These are phyloP conservation scores for Drosophila pseudotalamancana DNA, from an alignment of 2,888 invertebrate genomes.

Conservation along the genomic window DNA sequence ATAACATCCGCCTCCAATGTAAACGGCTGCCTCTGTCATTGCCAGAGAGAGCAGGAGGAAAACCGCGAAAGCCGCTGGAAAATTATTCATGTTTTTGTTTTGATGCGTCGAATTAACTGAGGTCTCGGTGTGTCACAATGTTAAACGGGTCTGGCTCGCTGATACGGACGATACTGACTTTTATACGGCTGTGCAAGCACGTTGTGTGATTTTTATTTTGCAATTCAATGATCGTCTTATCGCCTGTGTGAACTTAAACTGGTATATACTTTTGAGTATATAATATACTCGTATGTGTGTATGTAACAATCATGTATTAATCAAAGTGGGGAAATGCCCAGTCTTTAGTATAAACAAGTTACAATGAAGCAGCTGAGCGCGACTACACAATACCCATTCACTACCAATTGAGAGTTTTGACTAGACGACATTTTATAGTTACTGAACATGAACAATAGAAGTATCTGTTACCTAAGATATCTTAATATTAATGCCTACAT, in stretches of 20 bases:
- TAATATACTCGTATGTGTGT: not conserved
- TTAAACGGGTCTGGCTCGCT: slow-evolving; percentile 60
- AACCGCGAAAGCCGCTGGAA: slow-evolving; percentile 40
- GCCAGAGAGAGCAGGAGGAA: slow-evolving; percentile 46
- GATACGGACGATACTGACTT: slow-evolving; percentile 39
- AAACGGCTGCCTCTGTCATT: slow-evolving; percentile 63
- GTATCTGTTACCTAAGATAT: too few species aligned
- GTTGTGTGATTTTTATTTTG: slow-evolving; percentile 25
- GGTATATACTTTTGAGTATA: slow-evolving; percentile 2
- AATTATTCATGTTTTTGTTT: slow-evolving; percentile 42
- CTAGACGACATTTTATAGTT: too few species aligned
- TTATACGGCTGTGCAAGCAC: slow-evolving; percentile 48
- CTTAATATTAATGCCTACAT: too few species aligned
- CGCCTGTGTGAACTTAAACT: slow-evolving; percentile 17
- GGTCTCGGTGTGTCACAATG: slow-evolving; percentile 23
- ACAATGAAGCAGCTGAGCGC: too few species aligned
- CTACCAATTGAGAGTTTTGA: too few species aligned
- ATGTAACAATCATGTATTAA: slow-evolving; percentile 36
- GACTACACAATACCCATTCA: not conserved
- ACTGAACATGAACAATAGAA: too few species aligned
- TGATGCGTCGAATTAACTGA: not conserved
- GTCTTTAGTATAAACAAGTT: slow-evolving; percentile 17
- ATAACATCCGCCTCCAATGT: slow-evolving; percentile 70
- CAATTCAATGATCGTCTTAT: slow-evolving; percentile 41
- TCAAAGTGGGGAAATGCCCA: slow-evolving; percentile 69